phyloP scores from a whole-genome alignment of 1,140 invertebrate species.

The Temnothorax nylanderi region DNA sequence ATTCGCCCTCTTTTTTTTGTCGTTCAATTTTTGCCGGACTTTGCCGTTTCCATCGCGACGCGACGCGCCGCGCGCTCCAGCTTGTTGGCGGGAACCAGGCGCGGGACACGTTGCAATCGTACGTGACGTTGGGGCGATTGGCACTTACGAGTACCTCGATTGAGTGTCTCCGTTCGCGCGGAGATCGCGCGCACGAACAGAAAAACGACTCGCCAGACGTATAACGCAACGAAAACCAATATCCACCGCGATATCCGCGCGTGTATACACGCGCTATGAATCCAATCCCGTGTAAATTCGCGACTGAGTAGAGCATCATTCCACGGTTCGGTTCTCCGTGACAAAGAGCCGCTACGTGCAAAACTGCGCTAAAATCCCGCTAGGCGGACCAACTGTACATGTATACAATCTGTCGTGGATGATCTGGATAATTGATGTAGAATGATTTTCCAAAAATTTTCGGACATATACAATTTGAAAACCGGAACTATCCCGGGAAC shows the following conservation, averaged over 20 bases:
- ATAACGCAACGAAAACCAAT: constrained; percentile 71
- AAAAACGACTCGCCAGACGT: constrained; percentile 63
- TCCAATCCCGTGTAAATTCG: constrained; percentile 64
- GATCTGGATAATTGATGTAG: background rate
- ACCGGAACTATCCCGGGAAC: too few relatives aligned
- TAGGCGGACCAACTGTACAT: background rate
- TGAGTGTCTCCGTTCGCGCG: constrained; percentile 64
- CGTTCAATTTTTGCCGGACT: constrained; percentile 57
- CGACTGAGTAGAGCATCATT: constrained; percentile 38
- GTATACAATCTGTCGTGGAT: background rate
- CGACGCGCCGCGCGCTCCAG: background rate
- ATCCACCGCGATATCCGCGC: constrained; percentile 55
- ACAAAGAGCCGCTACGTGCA: constrained; percentile 22
- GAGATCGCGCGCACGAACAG: constrained; percentile 54
- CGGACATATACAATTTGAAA: background rate
- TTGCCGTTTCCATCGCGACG: constrained; percentile 60
- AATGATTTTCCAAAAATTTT: background rate
- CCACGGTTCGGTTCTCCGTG: constrained; percentile 20
- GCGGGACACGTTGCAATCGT: constrained; percentile 69
- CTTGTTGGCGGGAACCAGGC: constrained; percentile 28
- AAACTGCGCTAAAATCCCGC: constrained; percentile 21
- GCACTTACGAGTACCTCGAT: constrained; percentile 68
- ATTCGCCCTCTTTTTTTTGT: constrained; percentile 14
- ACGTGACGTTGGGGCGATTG: constrained; percentile 70
- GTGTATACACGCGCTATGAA: constrained; percentile 49